Conservation (phyloP, 2,888 invertebrate genomes). For the Eupeodes latifasciatus region DNA sequence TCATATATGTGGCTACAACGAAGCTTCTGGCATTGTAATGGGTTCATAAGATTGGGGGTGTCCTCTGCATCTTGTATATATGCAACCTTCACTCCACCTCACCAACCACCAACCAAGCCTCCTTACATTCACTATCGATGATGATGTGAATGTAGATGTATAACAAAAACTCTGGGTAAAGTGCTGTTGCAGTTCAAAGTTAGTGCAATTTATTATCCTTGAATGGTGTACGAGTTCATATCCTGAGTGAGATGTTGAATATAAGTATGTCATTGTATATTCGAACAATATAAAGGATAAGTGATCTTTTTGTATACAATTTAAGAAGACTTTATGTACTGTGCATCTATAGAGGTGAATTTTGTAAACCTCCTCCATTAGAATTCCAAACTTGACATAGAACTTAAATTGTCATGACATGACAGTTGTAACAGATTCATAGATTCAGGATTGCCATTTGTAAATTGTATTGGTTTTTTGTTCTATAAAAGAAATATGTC, state of each 20-base stretch:
- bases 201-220: constrained; percentile 52
- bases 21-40: not conserved
- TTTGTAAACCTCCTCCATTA: not conserved
- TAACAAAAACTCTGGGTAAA: constrained; percentile 32
- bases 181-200: constrained; percentile 48
- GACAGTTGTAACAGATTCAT: not conserved
- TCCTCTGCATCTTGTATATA: constrained; percentile 21
- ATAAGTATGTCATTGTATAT: constrained; percentile 13
- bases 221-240: constrained; percentile 6
- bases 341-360: not conserved
- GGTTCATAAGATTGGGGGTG: constrained; percentile 22
- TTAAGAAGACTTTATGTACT: constrained; percentile 7
- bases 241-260: constrained; percentile 33
- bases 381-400: constrained; percentile 19
- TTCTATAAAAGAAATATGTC: too few species aligned
- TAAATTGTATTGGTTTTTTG: too few species aligned
- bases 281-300: constrained; percentile 30
- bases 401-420: not conserved
- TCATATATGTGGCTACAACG: not conserved
- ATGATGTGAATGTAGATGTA: constrained; percentile 20
- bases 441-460: not conserved
- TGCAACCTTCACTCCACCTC: too few species aligned
- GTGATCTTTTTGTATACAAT: constrained; percentile 53
- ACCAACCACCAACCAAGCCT: not conserved
- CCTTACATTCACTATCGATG: not conserved